These are phyloP conservation scores for Hippoglossus hippoglossus DNA, from an alignment of 2,797 vertebrate genomes.

Conservation along the genomic window DNA sequence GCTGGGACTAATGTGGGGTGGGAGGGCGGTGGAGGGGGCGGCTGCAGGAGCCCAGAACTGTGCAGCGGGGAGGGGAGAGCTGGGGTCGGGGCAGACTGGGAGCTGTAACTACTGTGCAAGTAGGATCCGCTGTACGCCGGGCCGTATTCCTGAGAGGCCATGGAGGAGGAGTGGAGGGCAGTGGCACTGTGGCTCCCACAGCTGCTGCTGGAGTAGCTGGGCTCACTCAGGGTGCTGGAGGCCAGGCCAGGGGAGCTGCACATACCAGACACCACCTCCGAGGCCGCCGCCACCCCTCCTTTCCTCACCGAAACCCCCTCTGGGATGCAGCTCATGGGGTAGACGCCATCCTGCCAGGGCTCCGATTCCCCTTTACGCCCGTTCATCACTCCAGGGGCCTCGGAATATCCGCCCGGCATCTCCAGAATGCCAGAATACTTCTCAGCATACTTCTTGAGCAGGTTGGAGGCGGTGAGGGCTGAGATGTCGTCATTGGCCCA, in stretches of 20 bases:
- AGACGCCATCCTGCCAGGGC: slow-evolving; percentile 96
- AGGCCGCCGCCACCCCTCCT: slow-evolving; percentile 87
- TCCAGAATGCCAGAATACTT: slow-evolving; percentile 97
- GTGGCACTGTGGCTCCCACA: slow-evolving; percentile 93
- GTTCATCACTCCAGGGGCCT: slow-evolving; percentile 86
- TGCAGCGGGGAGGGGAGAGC: slow-evolving; percentile 92
- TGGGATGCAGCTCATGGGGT: slow-evolving; percentile 94
- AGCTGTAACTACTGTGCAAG: slow-evolving; percentile 93
- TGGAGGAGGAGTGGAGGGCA: slow-evolving; percentile 89
- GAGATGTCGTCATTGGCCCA: slow-evolving; percentile 99
- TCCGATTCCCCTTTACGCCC: slow-evolving; percentile 94
- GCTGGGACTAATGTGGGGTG: slow-evolving; percentile 90
- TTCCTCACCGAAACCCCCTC: slow-evolving; percentile 92
- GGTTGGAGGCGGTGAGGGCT: slow-evolving; percentile 96
- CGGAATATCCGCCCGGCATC: slow-evolving; percentile 88
- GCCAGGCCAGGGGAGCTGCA: slow-evolving; percentile 96
- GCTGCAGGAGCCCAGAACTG: slow-evolving; percentile 92
- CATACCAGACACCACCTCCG: slow-evolving; percentile 93
- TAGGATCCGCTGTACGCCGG: slow-evolving; percentile 93
- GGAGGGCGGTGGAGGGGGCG: slow-evolving; percentile 81
- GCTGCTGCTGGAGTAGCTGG: slow-evolving; percentile 95
- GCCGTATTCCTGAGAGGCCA: slow-evolving; percentile 96
- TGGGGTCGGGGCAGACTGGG: slow-evolving; percentile 88
- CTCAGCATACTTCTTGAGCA: slow-evolving; percentile 98
- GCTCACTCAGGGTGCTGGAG: slow-evolving; percentile 92